Base-by-base conservation (phyloP, 23 tunicate species). In the Aplidium turbinatum region DNA sequence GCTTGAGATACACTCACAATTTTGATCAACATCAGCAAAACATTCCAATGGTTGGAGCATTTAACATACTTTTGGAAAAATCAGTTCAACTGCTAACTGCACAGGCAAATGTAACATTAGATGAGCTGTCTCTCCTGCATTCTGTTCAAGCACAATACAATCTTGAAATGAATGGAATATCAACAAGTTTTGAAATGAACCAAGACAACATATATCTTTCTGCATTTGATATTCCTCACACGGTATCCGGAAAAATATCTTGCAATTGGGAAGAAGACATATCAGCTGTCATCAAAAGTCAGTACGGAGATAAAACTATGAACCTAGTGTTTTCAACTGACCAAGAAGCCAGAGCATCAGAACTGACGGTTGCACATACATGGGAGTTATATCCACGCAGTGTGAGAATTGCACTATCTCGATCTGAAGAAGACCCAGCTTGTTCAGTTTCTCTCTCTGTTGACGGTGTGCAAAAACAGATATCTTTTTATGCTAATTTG, bases 101-200 rank as follows among this genome's bases (percentile, higher is more conserved):
- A 23, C 46, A 71, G 4, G 51, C 50, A 1, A 81, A 81, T 61
- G 87, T 60, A 20, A 81, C 87, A 5, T 31, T 69, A 11, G 85
- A 58, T 57, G 85, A 47, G 33, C 18, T 57, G 20, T 38, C 45
- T 32, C 21, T 56, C 16, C 38, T 40, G 24, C 85, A 80, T 39
- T n/a, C 54, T 1, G 31, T 70, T 3, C 30, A 40, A 1, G 87
- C 78, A 11, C 47, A 11, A n/a, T 81, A 60, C 70, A 47, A 47
- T 27, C 9, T 0, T n/a, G 16, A 9, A 9, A 65, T 23, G 32
- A 35, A 40, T 32, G 54, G 32, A 20, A 1, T 81, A 31, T 4
- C 51, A 0, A 21, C 25, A 16, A 47, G 32, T 30, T 58, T 72
- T 21, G 87, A 81, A 26, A 50, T 31, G 1, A 1, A 1, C 29